Percentiles rank a stretch among this genome's conserved stretches.
Conservation (phyloP, 2,888 invertebrate species). For the Hydrotaea cyrtoneurina region DNA sequence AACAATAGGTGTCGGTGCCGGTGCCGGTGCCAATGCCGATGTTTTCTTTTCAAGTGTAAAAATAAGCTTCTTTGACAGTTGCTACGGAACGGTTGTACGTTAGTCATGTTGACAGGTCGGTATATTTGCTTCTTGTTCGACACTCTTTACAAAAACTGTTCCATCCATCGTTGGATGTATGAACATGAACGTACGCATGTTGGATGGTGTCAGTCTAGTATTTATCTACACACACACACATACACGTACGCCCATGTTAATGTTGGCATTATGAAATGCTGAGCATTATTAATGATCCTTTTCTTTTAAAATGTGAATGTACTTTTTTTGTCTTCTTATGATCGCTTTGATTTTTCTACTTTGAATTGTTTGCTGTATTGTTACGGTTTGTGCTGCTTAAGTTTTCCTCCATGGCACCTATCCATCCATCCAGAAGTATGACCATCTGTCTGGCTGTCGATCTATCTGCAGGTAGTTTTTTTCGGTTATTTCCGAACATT, state of each 20-base stretch:
- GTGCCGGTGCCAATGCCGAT: not conserved
- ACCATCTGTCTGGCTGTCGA: not conserved
- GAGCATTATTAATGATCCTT: conserved; percentile 76
- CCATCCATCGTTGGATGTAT: not conserved
- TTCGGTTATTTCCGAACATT: conserved; percentile 30
- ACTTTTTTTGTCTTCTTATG: conserved; percentile 38
- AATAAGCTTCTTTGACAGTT: conserved; percentile 65
- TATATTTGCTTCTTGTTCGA: conserved; percentile 27
- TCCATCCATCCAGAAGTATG: not conserved
- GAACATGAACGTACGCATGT: no score
- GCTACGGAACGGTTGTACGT: conserved; percentile 19
- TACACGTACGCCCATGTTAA: not conserved
- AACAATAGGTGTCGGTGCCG: no score
- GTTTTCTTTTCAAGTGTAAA: conserved; percentile 51
- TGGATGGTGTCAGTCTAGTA: not conserved
- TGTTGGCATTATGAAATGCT: conserved; percentile 71
- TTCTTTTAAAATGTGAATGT: conserved; percentile 24
- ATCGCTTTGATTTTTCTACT: conserved; percentile 58
- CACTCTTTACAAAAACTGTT: conserved; percentile 16
- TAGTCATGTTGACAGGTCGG: conserved; percentile 61
- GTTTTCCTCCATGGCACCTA: not conserved
- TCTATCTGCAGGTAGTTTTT: conserved; percentile 44
- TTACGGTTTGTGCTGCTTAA: not conserved
- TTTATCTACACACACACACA: conserved; percentile 4
- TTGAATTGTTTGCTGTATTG: conserved; percentile 23